Base-by-base conservation (phyloP, 2,888 invertebrate species). In the Cataglyphis livida region DNA sequence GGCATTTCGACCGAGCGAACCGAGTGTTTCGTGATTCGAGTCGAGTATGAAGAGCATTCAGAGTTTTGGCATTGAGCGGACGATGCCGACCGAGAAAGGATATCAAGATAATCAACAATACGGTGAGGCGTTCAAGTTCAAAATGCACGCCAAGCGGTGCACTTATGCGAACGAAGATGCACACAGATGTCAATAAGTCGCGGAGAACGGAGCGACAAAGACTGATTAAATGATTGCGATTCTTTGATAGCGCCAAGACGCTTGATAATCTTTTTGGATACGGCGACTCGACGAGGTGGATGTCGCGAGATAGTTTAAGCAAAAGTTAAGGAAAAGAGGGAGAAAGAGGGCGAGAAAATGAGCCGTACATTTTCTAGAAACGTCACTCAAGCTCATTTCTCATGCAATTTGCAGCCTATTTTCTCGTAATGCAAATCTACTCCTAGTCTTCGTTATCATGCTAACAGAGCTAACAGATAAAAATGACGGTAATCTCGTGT, bases 1-100 rank as follows among this genome's bases (percentile, higher is more conserved):
- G 85, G 90, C 92, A 90, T 92, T 93, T 93, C 92, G 92, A 94
- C 91, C 94, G 93, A 93, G 93, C 93, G 93, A 93, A 93, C 92
- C 88, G 89, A 87, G 73, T 84, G 82, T 82, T 84, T 85, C 74
- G 86, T 85, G 84, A 88, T 79, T 79, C 78, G 35, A 70, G 78
- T 82, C 83, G 78, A 84, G 75, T 85, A 68, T 62, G 87, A 38
- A 54, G 65, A 28, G 65, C 79, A 75, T 89, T 86, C 83, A 85
- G 82, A 85, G 84, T 78, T 78, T 79, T 48, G 66, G 66, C 76
- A 88, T 85, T 85, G 86, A 2, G 81, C 88, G 84, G 79, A 88
- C 84, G 84, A 75, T 74, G 88, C 88, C 86, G 87, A 88, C 89
- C 89, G 89, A 89, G 89, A 89, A 89, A 87, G 89, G 89, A 88